Evolutionary conservation across 1,140 invertebrate species (phyloP).

Genomic region (Drosophila pruinosa): DNA sequence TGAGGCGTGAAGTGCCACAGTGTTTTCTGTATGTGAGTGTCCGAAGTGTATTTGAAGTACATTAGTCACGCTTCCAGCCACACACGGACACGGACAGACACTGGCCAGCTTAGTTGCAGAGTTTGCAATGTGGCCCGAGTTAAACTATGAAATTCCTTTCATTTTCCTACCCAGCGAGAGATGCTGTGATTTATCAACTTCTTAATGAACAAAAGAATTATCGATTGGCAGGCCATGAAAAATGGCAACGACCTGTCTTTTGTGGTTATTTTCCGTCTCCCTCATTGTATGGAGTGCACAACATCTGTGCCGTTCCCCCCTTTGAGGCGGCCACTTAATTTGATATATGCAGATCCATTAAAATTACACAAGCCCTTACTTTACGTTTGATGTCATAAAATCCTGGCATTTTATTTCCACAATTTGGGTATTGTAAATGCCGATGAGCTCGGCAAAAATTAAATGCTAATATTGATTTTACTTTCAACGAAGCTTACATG

Average conservation of each 20-base stretch:
- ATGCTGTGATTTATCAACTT: constrained; percentile 72
- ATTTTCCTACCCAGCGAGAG: not conserved
- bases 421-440: constrained; percentile 59
- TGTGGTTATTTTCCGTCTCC: not conserved
- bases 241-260: constrained; percentile 32
- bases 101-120: constrained; percentile 33
- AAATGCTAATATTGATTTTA: not conserved
- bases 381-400: constrained; percentile 49
- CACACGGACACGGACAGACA: not conserved
- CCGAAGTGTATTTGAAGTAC: constrained; percentile 45
- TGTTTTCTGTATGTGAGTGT: constrained; percentile 21
- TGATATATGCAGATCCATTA: constrained; percentile 69
- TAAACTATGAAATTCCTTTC: constrained; percentile 46
- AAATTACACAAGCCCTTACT: constrained; percentile 42
- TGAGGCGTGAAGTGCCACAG: constrained; percentile 25
- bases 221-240: constrained; percentile 67
- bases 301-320: constrained; percentile 27
- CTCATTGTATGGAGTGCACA: constrained; percentile 38
- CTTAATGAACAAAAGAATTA: constrained; percentile 79
- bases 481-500: not conserved
- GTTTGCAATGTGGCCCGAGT: constrained; percentile 38
- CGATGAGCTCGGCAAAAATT: constrained; percentile 45
- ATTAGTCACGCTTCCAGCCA: constrained; percentile 37
- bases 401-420: constrained; percentile 64
- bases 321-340: constrained; percentile 53